phyloP scores from a whole-genome alignment of 2,888 invertebrate genomes.

The Orthosia cruda region DNA sequence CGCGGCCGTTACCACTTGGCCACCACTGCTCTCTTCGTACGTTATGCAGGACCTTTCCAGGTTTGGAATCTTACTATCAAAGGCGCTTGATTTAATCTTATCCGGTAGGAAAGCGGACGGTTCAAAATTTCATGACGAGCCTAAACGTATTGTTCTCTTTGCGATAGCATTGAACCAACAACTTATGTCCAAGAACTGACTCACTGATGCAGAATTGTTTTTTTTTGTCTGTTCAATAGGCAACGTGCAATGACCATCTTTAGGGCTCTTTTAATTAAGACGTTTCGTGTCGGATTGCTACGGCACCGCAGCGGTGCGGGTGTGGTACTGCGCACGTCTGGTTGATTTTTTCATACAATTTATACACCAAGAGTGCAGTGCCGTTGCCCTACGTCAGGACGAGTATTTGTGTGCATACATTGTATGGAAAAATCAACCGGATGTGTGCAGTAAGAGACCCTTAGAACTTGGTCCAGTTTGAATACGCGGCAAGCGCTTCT shows the following conservation, averaged over 20 bases:
- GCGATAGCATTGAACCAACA: background rate
- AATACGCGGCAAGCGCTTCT: background rate
- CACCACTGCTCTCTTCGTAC: no score
- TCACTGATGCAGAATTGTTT: background rate
- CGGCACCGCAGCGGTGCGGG: no score
- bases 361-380: no score
- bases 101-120: background rate
- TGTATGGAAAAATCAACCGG: no score
- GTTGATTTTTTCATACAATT: no score
- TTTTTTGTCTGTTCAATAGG: background rate
- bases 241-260: background rate
- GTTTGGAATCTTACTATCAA: slow-evolving; percentile 1
- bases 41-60: background rate
- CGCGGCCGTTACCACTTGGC: no score
- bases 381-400: no score
- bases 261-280: no score
- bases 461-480: background rate
- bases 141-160: background rate
- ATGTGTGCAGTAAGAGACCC: no score
- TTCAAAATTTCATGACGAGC: background rate
- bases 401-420: no score
- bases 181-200: background rate
- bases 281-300: no score
- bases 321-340: no score
- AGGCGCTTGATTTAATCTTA: slow-evolving; percentile 3